Evolutionary conservation across 2,888 invertebrate genomes (phyloP).

Genomic region (Lasioglossum figueresi): DNA sequence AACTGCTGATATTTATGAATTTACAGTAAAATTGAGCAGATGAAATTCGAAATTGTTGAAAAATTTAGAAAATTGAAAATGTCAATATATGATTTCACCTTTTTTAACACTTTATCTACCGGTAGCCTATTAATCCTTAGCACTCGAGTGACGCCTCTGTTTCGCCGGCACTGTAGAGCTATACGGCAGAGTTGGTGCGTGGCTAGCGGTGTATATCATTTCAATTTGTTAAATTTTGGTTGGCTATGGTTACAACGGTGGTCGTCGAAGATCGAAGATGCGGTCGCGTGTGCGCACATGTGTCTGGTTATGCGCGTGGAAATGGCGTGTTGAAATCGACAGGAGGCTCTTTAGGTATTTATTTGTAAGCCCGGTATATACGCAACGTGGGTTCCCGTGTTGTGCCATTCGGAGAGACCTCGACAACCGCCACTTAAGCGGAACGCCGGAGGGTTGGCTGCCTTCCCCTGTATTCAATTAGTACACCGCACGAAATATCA

Average conservation of each 20-base stretch:
- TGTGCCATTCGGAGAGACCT: conserved; percentile 64
- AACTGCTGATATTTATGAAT: no score
- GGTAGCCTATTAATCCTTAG: no score
- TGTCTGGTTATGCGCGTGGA: conserved; percentile 22
- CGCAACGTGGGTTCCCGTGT: conserved; percentile 59
- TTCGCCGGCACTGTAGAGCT: no score
- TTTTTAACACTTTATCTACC: no score
- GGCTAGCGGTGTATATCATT: neutral
- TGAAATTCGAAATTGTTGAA: no score
- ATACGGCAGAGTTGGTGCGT: neutral
- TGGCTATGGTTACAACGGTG: neutral
- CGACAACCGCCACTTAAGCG: conserved; percentile 70
- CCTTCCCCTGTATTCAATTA: conserved; percentile 70
- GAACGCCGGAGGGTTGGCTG: conserved; percentile 63
- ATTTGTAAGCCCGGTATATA: conserved; percentile 64
- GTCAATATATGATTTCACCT: no score
- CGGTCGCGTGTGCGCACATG: neutral
- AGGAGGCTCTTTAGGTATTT: conserved; percentile 64
- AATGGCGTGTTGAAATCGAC: conserved; percentile 63
- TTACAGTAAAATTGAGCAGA: no score
- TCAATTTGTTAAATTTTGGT: neutral
- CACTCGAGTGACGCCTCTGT: no score
- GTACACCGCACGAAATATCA: conserved; percentile 69
- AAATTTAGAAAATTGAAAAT: no score
- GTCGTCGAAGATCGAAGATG: neutral